phyloP scores from a whole-genome alignment of 2,888 invertebrate genomes.

The Cephus pygmeus region DNA sequence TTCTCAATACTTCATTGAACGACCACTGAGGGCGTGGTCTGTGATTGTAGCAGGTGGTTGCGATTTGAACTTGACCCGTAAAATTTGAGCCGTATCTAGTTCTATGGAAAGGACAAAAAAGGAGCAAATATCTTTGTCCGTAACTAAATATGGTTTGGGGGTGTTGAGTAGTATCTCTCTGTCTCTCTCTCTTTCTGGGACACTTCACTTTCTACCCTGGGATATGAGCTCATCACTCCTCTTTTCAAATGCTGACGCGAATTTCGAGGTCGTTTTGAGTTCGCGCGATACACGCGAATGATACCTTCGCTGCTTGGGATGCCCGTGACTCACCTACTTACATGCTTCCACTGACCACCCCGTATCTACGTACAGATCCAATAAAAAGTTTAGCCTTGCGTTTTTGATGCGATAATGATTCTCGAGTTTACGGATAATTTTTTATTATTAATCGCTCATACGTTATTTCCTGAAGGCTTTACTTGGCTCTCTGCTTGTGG shows the following conservation, averaged over 20 bases:
- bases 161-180: neutral
- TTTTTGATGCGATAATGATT: too few relatives aligned
- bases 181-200: neutral
- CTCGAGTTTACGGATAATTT: too few relatives aligned
- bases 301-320: too few relatives aligned
- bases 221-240: conserved; percentile 15
- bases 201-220: neutral
- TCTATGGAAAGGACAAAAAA: neutral
- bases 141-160: conserved; percentile 1
- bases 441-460: too few relatives aligned
- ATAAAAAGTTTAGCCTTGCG: too few relatives aligned
- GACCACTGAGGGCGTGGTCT: conserved; percentile 43
- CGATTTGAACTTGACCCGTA: conserved; percentile 18
- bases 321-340: too few relatives aligned
- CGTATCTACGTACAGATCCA: too few relatives aligned
- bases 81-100: neutral
- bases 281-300: neutral
- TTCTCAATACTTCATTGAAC: conserved; percentile 25
- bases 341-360: too few relatives aligned
- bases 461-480: too few relatives aligned
- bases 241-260: conserved; percentile 18
- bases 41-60: conserved; percentile 44
- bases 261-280: conserved; percentile 17
- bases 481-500: too few relatives aligned
- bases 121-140: neutral